Base-by-base conservation (phyloP, 2,888 invertebrate genomes). In the Meloe dianella region DNA sequence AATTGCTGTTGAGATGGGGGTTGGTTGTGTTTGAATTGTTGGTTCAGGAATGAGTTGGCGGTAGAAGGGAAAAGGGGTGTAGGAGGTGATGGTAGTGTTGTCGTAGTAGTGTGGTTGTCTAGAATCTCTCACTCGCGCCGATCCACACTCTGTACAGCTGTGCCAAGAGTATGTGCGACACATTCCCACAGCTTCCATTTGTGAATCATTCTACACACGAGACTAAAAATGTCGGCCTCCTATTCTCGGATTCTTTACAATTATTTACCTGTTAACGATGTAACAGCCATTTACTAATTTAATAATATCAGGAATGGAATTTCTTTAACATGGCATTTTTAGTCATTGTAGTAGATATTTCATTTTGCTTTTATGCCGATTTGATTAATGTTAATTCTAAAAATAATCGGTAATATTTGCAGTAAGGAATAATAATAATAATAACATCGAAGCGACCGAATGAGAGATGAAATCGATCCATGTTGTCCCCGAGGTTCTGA, bases 81-180 rank as follows among this genome's bases (percentile, higher is more conserved):
- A 5, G 24, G 47, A 60, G 62, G 63, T 51, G 63, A 29, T 58
- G 51, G 30, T 57, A 64, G 38, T 41, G 41, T 41, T 41, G 58
- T 57, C 41, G 47, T 38, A 61, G 60, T 47, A 32, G 60, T 60
- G 72, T 72, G 75, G 74, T 76, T 73, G 77, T 71, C 72, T 74
- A 74, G 76, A 78, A 78, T 78, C 78, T 77, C 76, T 76, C 79
- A 77, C 78, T 77, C 78, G 75, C 77, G 78, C 75, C 79, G 79
- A 77, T 78, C 78, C 75, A 76, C 77, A 73, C 77, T 72, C 68
- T 59, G 79, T 79, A 79, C 79, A 79, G 79, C 70, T 69, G 66
- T 72, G 75, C 70, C 75, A 79, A 79, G 75, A 79, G 78, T 77
- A 74, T 74, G 75, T 77, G 79, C 78, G 76, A 79, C 78, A 78